phyloP scores from a whole-genome alignment of 1,140 invertebrate species.

The Nautilus pompilius region DNA sequence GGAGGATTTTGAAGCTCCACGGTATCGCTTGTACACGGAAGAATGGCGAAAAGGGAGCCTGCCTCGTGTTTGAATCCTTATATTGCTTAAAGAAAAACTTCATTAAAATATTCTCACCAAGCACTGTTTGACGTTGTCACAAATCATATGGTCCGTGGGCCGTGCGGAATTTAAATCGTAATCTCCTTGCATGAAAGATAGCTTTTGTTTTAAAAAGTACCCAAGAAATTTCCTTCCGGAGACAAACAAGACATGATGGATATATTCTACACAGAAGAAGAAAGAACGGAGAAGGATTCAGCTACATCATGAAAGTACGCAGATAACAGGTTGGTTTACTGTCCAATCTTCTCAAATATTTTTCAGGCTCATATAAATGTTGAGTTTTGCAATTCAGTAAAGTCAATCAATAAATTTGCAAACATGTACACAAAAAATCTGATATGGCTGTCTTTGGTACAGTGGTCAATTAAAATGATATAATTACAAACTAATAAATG shows the following conservation, averaged over 20 bases:
- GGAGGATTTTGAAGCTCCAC: conserved; percentile 22
- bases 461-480: background rate
- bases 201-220: conserved; percentile 45
- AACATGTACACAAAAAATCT: background rate
- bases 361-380: background rate
- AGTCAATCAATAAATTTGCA: background rate
- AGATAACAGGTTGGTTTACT: background rate
- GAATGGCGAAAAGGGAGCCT: conserved; percentile 61
- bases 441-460: background rate
- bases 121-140: conserved; percentile 16
- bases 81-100: conserved; percentile 42
- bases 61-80: conserved; percentile 59
- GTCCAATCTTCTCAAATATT: background rate
- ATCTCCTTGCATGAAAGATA: conserved; percentile 41
- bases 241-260: background rate
- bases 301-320: background rate
- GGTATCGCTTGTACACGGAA: conserved; percentile 35
- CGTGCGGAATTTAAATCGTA: conserved; percentile 24
- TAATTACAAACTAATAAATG: background rate
- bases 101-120: conserved; percentile 5
- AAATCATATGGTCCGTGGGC: conserved; percentile 28
- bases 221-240: background rate
- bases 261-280: background rate
- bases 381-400: background rate
- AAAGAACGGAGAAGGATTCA: background rate